A percentile compares a stretch with the other conserved stretches of the same genome.
Evolutionary conservation across 2,797 vertebrate species (phyloP).

Genomic region (Eptatretus atami): DNA sequence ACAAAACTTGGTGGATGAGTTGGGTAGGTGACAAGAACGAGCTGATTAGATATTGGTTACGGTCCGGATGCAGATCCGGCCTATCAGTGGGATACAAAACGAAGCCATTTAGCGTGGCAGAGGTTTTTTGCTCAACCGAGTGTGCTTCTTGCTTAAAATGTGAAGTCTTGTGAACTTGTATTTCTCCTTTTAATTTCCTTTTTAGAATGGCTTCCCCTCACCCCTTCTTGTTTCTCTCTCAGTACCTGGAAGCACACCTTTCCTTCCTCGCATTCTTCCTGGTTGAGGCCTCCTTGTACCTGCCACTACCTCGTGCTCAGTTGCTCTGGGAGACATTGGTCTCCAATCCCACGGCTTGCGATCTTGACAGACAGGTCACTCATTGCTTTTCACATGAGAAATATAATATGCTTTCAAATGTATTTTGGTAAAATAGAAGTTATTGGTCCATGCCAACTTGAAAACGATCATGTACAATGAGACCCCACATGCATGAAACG

Average conservation of each 20-base stretch:
- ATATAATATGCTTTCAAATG: not conserved
- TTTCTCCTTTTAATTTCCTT: too few relatives aligned
- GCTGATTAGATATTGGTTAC: too few relatives aligned
- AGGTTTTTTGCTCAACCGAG: too few relatives aligned
- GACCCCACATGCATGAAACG: conserved; percentile 5
- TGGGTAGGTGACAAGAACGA: too few relatives aligned
- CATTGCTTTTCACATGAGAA: not conserved
- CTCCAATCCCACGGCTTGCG: conserved; percentile 70
- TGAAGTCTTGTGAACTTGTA: too few relatives aligned
- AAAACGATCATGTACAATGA: too few relatives aligned
- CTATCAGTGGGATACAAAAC: too few relatives aligned
- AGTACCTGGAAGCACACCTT: conserved; percentile 93
- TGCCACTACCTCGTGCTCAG: conserved; percentile 87
- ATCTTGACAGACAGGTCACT: conserved; percentile 71
- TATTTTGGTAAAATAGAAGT: not conserved
- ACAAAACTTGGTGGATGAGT: too few relatives aligned
- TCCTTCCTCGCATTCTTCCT: conserved; percentile 98
- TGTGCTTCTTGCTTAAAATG: too few relatives aligned
- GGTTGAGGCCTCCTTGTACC: conserved; percentile 87
- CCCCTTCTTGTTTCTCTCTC: conserved; percentile 6
- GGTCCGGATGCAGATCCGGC: too few relatives aligned
- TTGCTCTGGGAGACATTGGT: conserved; percentile 97
- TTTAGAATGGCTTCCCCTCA: too few relatives aligned
- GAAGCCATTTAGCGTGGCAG: too few relatives aligned
- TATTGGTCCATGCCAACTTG: not conserved